Percentiles rank a stretch among this genome's conserved stretches.
Evolutionary conservation across 2,113 vertebrate genomes (phyloP).

Genomic region (Pelvicachromis taeniatus): DNA sequence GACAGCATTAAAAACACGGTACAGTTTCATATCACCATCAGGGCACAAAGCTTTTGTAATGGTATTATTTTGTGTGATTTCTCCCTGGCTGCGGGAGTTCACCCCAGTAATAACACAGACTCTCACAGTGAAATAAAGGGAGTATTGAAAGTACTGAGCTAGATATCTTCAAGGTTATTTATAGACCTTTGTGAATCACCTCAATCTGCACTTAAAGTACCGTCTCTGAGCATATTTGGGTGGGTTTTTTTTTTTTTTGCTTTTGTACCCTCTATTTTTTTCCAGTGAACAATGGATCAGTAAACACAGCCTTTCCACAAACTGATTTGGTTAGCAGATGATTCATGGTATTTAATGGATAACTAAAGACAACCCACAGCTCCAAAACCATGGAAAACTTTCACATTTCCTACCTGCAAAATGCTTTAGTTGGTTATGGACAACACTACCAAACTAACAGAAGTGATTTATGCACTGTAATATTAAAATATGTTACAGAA

Average conservation of each 20-base stretch:
- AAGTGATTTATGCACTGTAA: background rate
- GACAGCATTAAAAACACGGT: slow-evolving; percentile 1
- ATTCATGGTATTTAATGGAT: background rate
- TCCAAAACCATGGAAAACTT: background rate
- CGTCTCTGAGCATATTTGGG: background rate
- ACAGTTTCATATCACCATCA: slow-evolving; percentile 36
- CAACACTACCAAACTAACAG: background rate
- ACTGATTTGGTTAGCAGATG: background rate
- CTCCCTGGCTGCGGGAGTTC: slow-evolving; percentile 15
- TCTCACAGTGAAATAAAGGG: slow-evolving; percentile 48
- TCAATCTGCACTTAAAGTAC: slow-evolving; percentile 40
- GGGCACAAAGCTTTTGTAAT: slow-evolving; percentile 37
- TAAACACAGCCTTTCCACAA: background rate
- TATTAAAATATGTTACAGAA: background rate
- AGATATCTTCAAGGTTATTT: slow-evolving; percentile 63
- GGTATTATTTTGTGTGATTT: slow-evolving; percentile 48
- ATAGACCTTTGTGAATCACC: slow-evolving; percentile 47
- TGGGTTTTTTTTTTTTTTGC: background rate
- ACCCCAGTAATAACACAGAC: slow-evolving; percentile 36
- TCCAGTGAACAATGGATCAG: background rate
- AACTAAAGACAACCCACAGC: background rate
- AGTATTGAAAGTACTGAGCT: slow-evolving; percentile 52
- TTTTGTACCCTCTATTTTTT: background rate
- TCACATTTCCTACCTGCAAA: background rate
- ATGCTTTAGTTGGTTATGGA: background rate